Conservation (phyloP, 2,797 vertebrate species). For the Hephaestus fuliginosus region DNA sequence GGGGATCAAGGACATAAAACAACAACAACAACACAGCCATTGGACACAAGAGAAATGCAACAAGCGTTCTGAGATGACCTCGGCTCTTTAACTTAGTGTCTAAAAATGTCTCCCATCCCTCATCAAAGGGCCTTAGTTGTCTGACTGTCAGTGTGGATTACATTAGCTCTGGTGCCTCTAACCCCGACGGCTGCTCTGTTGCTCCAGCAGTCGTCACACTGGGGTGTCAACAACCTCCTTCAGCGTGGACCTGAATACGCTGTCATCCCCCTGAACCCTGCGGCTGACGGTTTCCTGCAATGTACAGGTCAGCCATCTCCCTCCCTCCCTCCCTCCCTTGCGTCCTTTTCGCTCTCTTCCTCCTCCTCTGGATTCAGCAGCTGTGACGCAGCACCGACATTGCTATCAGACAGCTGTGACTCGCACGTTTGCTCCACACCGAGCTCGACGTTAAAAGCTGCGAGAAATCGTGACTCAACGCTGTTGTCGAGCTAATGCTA, state of each 20-base stretch:
- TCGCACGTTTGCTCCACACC: background rate
- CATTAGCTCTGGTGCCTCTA: conserved; percentile 44
- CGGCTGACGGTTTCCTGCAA: conserved; percentile 43
- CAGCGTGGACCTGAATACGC: conserved; percentile 46
- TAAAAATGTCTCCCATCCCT: conserved; percentile 52
- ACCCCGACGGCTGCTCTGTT: conserved; percentile 34
- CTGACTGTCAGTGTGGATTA: conserved; percentile 64
- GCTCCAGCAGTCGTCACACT: conserved; percentile 41
- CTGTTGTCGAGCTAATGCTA: background rate
- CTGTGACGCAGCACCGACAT: conserved; percentile 28
- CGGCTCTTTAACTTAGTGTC: conserved; percentile 36
- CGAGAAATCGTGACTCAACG: background rate
- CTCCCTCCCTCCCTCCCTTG: background rate
- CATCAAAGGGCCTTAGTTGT: conserved; percentile 46
- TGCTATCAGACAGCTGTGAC: conserved; percentile 14
- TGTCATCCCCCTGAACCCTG: conserved; percentile 20
- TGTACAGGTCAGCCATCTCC: conserved; percentile 38
- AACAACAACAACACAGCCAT: background rate
- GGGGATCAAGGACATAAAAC: background rate
- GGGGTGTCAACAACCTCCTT: conserved; percentile 41
- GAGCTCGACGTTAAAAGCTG: background rate
- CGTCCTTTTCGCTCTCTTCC: background rate
- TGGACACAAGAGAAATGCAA: background rate
- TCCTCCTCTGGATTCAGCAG: conserved; percentile 24
- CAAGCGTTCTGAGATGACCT: conserved; percentile 21